Evolutionary conservation across 2,888 invertebrate species (phyloP).

Genomic region (Fragum whitleyi): DNA sequence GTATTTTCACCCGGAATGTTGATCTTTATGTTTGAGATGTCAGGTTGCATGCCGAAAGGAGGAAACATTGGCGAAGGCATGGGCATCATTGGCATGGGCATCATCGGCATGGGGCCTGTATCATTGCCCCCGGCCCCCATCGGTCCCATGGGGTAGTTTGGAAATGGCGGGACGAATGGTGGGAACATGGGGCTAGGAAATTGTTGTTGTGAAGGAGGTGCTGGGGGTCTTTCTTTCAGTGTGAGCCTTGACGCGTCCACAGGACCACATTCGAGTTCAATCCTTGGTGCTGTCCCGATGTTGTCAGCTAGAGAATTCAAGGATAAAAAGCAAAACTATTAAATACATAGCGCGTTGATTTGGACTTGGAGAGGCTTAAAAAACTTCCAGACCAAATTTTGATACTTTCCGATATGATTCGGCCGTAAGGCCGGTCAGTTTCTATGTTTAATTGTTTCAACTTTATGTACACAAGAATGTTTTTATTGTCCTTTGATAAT

Average conservation of each 20-base stretch:
- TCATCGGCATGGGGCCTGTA: neutral
- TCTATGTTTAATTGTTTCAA: no score
- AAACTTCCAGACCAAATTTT: no score
- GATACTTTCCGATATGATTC: no score
- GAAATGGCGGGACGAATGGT: conserved; percentile 2
- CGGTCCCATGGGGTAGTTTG: conserved; percentile 7
- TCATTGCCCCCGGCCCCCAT: neutral
- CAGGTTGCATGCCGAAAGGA: neutral
- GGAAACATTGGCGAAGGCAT: neutral
- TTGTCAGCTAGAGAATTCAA: conserved; percentile 52
- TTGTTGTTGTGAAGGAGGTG: neutral
- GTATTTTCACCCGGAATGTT: conserved; percentile 30
- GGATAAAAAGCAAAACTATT: neutral
- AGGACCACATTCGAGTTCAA: conserved; percentile 58
- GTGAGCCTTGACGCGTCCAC: conserved; percentile 38
- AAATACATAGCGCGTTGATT: no score
- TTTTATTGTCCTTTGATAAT: no score
- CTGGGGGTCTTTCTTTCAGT: conserved; percentile 45
- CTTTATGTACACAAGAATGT: no score
- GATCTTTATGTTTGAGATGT: conserved; percentile 43
- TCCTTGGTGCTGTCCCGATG: conserved; percentile 42
- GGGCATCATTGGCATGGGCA: neutral
- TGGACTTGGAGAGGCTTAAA: no score
- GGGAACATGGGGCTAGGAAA: neutral
- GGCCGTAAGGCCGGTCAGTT: no score